Evolutionary conservation across 2,888 invertebrate species (phyloP), one percentile per base, ranked within the genome.

Genomic region (Eumacrocentrus americanus): DNA sequence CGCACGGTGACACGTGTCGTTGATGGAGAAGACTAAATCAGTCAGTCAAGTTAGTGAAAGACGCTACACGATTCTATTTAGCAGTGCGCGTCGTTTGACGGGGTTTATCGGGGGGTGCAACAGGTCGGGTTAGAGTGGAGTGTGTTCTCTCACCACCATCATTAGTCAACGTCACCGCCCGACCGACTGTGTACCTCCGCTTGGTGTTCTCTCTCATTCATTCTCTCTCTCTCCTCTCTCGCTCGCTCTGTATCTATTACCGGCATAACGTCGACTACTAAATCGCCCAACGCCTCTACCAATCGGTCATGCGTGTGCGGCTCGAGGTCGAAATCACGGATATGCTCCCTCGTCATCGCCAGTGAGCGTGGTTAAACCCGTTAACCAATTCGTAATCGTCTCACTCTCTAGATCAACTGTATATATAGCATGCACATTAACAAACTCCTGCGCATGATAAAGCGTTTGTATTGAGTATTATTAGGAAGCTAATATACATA

Each of bases 81-180:
- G 76, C 71, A 70, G 72, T 68, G 70, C 71, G 69, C 72, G 71
- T 72, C 73, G 74, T 76, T 77, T 77, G 74, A 75, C 75, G 74
- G 75, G 75, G 73, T 77, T 77, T 76, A 77, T 76, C 75, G 77
- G 75, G 67, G 77, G 76, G 78, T 77, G 79, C 80, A 80, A 80
- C 80, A 80, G 80, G 80, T 80, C 73, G 79, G 77, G 76, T 75
- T 77, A 76, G 74, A 76, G 72, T 72, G 73, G 76, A 80, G 79
- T 77, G 73, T 77, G 76, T 78, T 78, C 79, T 80, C 79, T 79
- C 80, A 76, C 79, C 80, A 77, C 79, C 80, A 80, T 80, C 78
- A 78, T 78, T 78, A 78, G 78, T 78, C 78, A 78, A 77, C 76
- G 78, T 78, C 78, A 78, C 75, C 78, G 76, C 74, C 71, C 74